A percentile compares a stretch with the other conserved stretches of the same genome.
Conservation (phyloP, 2,888 invertebrate species). For the Minunthozetes semirufus region DNA sequence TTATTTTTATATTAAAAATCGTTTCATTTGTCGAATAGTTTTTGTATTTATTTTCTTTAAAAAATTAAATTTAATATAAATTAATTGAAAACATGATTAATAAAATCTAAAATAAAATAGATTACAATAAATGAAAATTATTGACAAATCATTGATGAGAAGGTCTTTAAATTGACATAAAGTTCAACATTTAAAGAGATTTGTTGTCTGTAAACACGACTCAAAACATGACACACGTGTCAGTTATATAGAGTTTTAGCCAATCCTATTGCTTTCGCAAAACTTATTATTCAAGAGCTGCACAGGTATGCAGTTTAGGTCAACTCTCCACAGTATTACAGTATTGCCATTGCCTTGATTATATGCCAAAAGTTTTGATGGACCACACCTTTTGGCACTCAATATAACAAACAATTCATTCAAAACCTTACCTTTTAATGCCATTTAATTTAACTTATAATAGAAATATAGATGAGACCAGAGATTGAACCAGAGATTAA, state of each 20-base stretch:
- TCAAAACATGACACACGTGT: slow-evolving; percentile 9
- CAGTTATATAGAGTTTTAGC: not conserved
- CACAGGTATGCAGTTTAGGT: not conserved
- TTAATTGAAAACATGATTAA: not conserved
- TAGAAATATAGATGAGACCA: no score
- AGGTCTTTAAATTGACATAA: no score
- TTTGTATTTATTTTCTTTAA: not conserved
- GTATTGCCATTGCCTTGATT: not conserved
- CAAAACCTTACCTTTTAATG: not conserved
- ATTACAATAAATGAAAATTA: not conserved
- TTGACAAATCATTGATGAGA: no score
- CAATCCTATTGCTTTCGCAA: not conserved
- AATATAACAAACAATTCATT: not conserved
- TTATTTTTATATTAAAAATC: not conserved
- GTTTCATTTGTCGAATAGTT: not conserved
- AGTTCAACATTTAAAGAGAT: no score
- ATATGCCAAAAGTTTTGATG: not conserved
- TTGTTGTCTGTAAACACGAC: no score
- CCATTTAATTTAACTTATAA: no score
- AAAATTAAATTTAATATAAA: not conserved
- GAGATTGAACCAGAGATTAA: no score
- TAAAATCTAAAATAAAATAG: not conserved
- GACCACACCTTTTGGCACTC: not conserved
- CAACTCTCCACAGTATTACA: no score
- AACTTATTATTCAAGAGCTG: not conserved